A percentile compares a stretch with the other conserved stretches of the same genome.
These are phyloP conservation scores for Limosa lapponica DNA, from an alignment of 2,797 vertebrate genomes.

Conservation along the genomic window DNA sequence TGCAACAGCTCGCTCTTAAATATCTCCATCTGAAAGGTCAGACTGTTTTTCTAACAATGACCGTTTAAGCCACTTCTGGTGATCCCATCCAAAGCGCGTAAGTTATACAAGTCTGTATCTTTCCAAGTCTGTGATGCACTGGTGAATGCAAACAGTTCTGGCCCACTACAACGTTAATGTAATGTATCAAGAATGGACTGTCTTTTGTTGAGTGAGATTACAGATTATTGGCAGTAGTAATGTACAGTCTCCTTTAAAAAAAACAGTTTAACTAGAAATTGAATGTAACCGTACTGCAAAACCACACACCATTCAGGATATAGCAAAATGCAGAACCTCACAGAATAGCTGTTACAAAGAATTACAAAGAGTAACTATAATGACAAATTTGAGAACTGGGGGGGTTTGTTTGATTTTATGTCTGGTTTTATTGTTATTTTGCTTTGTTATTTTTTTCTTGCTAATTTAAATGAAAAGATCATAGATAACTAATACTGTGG, in stretches of 20 bases:
- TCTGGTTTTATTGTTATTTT: background rate
- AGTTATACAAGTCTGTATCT: background rate
- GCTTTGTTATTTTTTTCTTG: background rate
- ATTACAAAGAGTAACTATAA: background rate
- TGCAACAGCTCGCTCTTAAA: background rate
- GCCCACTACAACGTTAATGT: background rate
- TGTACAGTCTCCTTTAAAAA: background rate
- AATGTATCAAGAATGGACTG: background rate
- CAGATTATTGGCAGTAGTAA: background rate
- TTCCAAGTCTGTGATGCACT: background rate
- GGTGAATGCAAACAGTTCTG: background rate
- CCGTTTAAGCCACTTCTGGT: background rate
- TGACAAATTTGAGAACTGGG: background rate
- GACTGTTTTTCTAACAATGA: background rate
- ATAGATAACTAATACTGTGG: background rate
- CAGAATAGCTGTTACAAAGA: background rate
- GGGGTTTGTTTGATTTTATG: background rate
- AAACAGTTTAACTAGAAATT: background rate
- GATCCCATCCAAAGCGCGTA: background rate
- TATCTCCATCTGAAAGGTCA: background rate
- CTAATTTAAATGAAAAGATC: background rate
- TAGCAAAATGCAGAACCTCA: background rate
- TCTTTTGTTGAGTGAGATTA: background rate
- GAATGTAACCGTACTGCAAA: background rate
- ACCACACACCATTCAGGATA: background rate